phyloP scores from a whole-genome alignment of 2,797 vertebrate genomes.

The Phataginus tetradactyla region DNA sequence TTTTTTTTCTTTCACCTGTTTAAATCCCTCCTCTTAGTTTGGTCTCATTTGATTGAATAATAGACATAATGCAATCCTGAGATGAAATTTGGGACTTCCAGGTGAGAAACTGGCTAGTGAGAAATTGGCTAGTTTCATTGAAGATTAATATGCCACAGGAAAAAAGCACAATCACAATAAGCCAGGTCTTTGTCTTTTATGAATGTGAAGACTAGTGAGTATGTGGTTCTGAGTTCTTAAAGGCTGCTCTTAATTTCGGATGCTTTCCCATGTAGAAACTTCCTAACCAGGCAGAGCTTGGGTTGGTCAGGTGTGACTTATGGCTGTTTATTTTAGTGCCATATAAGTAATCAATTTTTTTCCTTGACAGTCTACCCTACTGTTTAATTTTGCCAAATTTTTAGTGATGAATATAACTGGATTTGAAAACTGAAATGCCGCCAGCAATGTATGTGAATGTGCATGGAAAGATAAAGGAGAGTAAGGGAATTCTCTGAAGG shows the following conservation, averaged over 20 bases:
- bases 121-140: neutral
- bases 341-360: neutral
- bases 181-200: neutral
- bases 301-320: conserved; percentile 29
- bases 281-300: neutral
- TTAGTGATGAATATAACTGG: conserved; percentile 27
- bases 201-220: neutral
- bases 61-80: neutral
- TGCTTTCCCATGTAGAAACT: neutral
- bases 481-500: neutral
- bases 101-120: neutral
- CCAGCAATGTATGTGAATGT: neutral
- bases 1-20: neutral
- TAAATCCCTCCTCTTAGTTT: neutral
- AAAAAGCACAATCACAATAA: neutral
- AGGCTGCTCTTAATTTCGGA: neutral
- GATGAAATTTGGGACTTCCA: conserved; percentile 22
- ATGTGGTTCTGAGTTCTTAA: neutral
- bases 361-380: neutral
- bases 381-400: conserved; percentile 36
- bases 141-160: neutral
- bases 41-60: neutral
- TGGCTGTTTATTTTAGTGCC: conserved; percentile 15
- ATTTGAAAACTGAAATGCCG: neutral
- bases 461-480: neutral